Base-by-base conservation (phyloP, 2,797 vertebrate species). In the Tokudaia tokunoshimensis region DNA sequence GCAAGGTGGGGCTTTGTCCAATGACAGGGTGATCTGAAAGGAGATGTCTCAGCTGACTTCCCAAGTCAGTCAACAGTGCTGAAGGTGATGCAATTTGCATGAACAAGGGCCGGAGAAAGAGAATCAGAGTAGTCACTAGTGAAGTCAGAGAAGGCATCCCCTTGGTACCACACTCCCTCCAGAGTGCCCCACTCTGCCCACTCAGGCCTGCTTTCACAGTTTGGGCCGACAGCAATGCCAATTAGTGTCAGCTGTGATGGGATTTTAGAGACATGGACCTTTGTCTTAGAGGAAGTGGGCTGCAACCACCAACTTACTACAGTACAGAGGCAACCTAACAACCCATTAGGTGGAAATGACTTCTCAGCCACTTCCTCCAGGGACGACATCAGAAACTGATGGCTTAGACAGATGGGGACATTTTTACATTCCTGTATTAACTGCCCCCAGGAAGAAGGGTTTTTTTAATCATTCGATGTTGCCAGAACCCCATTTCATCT, bases 331-430 rank as follows among this genome's bases (percentile, higher is more conserved):
- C 94, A 97, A 97, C 89, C 97, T 97, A 98, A 98, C 93, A 97
- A 97, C 79, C 94, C 96, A 98, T 97, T 97, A 98, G 97, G 87
- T 97, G 96, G 97, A 98, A 98, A 98, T 97, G 97, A 96, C 96
- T 97, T 97, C 97, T 81, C 80, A 97, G 96, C 92, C 97, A 97
- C 96, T 96, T 97, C 96, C 97, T 97, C 97, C 80, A 95, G 96
- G 96, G 95, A 98, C 94, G n/a, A 87, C 70, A 95, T 94, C 92
- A 96, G 95, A 93, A 97, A 88, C 94, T 85, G 95, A 97, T 85
- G 92, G 96, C 86, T 96, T 81, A 94, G 96, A 94, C 96, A 96
- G 97, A 97, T 88, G 87, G 84, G 95, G 96, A 91, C 81, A 96
- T 93, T 96, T 97, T 94, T 92, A 94, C 89, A 93, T 97, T 97